Evolutionary conservation across 35 echinoderm and acorn worm species (phyloP).

Genomic region (Ptychodera flava): DNA sequence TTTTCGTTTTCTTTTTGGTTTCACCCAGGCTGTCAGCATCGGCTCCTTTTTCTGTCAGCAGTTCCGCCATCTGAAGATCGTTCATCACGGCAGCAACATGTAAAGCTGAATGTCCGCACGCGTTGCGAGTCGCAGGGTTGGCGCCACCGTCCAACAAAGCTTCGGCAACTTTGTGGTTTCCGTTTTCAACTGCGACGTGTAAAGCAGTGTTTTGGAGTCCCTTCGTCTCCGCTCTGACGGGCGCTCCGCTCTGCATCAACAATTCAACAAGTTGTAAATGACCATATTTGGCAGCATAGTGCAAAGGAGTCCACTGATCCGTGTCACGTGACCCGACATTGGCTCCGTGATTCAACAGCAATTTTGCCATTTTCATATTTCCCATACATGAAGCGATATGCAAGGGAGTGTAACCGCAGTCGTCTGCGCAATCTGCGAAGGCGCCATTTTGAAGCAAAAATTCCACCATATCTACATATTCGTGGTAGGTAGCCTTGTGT

Average conservation of each 20-base stretch:
- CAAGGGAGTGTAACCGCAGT: constrained; percentile 37
- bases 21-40: background rate
- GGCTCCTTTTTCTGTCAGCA: background rate
- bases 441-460: background rate
- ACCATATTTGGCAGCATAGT: background rate
- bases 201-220: background rate
- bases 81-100: background rate
- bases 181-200: background rate
- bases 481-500: background rate
- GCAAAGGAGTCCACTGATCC: constrained; percentile 69
- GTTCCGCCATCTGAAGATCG: background rate
- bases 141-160: constrained; percentile 2
- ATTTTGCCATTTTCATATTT: constrained; percentile 57
- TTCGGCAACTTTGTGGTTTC: constrained; percentile 51
- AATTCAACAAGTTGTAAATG: background rate
- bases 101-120: background rate
- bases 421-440: background rate
- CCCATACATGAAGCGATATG: constrained; percentile 57
- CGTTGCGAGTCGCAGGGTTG: background rate
- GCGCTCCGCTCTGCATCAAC: background rate
- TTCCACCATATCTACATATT: background rate
- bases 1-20: background rate
- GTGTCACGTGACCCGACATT: constrained; percentile 47
- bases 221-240: background rate
- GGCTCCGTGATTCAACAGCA: constrained; percentile 47